A percentile compares a stretch with the other conserved stretches of the same genome.
Evolutionary conservation across 2,113 vertebrate genomes (phyloP).

Genomic region (Trematocara unimaculatum): DNA sequence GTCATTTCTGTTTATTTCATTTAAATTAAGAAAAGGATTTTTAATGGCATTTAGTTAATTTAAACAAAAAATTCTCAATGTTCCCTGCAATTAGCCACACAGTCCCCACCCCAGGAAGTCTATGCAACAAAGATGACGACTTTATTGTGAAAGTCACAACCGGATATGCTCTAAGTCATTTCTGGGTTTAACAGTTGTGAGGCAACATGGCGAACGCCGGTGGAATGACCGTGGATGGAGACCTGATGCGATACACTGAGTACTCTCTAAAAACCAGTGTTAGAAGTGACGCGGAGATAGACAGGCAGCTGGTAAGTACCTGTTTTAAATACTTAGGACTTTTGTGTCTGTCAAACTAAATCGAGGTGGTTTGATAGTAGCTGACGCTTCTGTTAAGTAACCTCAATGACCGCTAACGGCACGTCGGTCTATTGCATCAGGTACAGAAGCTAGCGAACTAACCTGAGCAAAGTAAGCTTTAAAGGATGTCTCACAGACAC

Average conservation of each 20-base stretch:
- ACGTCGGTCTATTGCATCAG: not conserved
- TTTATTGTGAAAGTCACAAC: slow-evolving; percentile 6
- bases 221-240: slow-evolving; percentile 23
- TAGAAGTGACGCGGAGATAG: slow-evolving; percentile 56
- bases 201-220: slow-evolving; percentile 58
- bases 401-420: not conserved
- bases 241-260: slow-evolving; percentile 59
- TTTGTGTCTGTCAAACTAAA: not conserved
- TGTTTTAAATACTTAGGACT: rapidly evolving
- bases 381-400: not conserved
- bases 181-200: not conserved
- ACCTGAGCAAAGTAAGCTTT: not conserved
- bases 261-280: slow-evolving; percentile 22
- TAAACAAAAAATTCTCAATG: not conserved
- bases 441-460: not conserved
- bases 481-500: not conserved
- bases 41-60: not conserved
- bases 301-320: slow-evolving; percentile 64
- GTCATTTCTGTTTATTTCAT: not conserved
- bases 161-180: not conserved
- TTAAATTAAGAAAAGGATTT: not conserved
- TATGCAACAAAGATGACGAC: not conserved
- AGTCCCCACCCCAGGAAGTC: not conserved
- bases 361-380: not conserved
- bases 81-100: not conserved